A percentile compares a stretch with the other conserved stretches of the same genome.
Evolutionary conservation across 1,140 invertebrate genomes (phyloP).

Genomic region (Lepeophtheirus salmonis): DNA sequence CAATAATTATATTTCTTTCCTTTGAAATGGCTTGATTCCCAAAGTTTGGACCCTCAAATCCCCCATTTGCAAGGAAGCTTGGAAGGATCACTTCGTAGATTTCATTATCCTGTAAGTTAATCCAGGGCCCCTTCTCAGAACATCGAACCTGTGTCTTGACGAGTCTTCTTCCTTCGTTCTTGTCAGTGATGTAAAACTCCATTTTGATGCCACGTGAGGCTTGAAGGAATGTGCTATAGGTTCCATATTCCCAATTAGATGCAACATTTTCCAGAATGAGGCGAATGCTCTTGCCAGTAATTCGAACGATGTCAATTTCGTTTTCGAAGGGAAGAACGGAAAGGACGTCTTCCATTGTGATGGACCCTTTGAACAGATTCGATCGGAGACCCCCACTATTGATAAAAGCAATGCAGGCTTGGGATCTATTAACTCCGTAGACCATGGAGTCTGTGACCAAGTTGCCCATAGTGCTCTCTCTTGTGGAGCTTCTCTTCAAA

Average conservation of each 20-base stretch:
- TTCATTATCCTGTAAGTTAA: slow-evolving; percentile 29
- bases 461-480: slow-evolving; percentile 11
- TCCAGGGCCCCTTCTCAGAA: slow-evolving; percentile 36
- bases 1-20: not conserved
- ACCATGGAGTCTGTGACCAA: slow-evolving; percentile 9
- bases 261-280: slow-evolving; percentile 41
- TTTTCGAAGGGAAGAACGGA: slow-evolving; percentile 49
- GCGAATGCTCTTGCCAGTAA: slow-evolving; percentile 39
- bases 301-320: slow-evolving; percentile 40
- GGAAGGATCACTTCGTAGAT: slow-evolving; percentile 40
- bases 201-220: slow-evolving; percentile 35
- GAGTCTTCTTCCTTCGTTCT: slow-evolving; percentile 25
- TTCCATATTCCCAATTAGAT: not conserved
- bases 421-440: slow-evolving; percentile 21
- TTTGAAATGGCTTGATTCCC: not conserved
- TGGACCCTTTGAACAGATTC: slow-evolving; percentile 2
- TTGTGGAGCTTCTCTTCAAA: not conserved
- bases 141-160: not conserved
- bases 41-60: slow-evolving; percentile 33
- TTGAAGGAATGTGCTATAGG: not conserved
- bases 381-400: slow-evolving; percentile 16
- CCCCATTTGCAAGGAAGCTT: slow-evolving; percentile 42
- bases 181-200: slow-evolving; percentile 31
- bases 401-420: slow-evolving; percentile 4
- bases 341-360: slow-evolving; percentile 44